Percentiles rank a stretch among this genome's conserved stretches.
Evolutionary conservation across 2,113 vertebrate species (phyloP).

Genomic region (Myrmecophaga tridactyla): DNA sequence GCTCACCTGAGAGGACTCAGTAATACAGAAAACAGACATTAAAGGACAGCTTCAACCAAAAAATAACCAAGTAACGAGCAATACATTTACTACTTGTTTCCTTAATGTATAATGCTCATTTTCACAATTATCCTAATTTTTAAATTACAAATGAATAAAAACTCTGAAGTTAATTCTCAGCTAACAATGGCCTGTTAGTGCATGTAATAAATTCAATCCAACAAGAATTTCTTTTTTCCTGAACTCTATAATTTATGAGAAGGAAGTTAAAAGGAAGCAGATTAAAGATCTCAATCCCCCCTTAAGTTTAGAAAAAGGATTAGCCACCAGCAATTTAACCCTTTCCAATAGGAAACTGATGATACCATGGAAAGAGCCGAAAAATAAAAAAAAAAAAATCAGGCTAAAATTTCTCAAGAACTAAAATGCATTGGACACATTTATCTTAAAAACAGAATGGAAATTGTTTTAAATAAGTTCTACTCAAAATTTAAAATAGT

Average conservation of each 20-base stretch:
- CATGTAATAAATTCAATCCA: conserved; percentile 2
- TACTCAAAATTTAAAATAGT: neutral
- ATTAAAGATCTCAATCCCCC: neutral
- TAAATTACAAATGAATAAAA: neutral
- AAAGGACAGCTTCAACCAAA: neutral
- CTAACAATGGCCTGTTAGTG: neutral
- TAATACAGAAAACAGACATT: neutral
- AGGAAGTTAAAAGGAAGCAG: conserved; percentile 16
- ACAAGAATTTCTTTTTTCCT: conserved; percentile 26
- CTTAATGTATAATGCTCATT: neutral
- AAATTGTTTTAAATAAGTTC: neutral
- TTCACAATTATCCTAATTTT: neutral
- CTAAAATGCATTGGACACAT: neutral
- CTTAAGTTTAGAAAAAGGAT: neutral
- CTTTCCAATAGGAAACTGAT: conserved; percentile 10
- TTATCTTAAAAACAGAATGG: neutral
- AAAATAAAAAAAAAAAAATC: neutral
- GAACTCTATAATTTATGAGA: neutral
- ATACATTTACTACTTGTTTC: too few relatives aligned
- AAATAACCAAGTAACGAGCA: too few relatives aligned
- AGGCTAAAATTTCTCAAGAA: neutral
- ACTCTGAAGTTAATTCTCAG: neutral
- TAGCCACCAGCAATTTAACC: neutral
- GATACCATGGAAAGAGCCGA: too few relatives aligned
- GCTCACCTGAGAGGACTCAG: neutral